phyloP scores from a whole-genome alignment of 2,113 vertebrate genomes.

The Holacanthus passer region DNA sequence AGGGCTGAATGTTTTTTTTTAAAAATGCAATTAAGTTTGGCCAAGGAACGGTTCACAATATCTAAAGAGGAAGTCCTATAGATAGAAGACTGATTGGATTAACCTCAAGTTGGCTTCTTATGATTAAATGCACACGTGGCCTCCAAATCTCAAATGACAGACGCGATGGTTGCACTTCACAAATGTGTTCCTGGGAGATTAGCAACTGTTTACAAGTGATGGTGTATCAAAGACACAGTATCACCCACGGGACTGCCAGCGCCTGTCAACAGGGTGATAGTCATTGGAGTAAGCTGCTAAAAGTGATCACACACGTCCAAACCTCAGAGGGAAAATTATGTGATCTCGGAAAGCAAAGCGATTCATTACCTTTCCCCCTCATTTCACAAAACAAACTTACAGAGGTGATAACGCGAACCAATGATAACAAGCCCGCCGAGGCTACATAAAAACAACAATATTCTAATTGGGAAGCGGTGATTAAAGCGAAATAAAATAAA shows the following conservation, averaged over 20 bases:
- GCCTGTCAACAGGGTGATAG: slow-evolving; percentile 57
- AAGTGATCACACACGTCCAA: slow-evolving; percentile 70
- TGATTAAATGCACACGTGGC: slow-evolving; percentile 37
- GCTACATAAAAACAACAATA: slow-evolving; percentile 60
- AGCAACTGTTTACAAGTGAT: slow-evolving; percentile 57
- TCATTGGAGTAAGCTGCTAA: slow-evolving; percentile 34
- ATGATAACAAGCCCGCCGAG: slow-evolving; percentile 70
- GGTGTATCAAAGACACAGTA: slow-evolving; percentile 54
- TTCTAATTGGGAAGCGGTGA: slow-evolving; percentile 70
- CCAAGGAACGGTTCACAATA: slow-evolving; percentile 13
- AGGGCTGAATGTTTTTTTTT: background rate
- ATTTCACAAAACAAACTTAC: slow-evolving; percentile 70
- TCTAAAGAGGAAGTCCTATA: slow-evolving; percentile 11
- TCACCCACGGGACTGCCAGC: slow-evolving; percentile 44
- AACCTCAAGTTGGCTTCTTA: slow-evolving; percentile 29
- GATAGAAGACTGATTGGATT: slow-evolving; percentile 25
- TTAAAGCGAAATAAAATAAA: slow-evolving; percentile 55
- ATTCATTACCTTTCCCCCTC: slow-evolving; percentile 69
- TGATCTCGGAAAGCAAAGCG: slow-evolving; percentile 64
- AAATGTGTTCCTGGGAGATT: slow-evolving; percentile 61
- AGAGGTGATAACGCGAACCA: slow-evolving; percentile 60
- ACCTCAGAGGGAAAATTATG: slow-evolving; percentile 69
- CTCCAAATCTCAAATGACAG: slow-evolving; percentile 43
- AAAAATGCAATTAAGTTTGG: slow-evolving; percentile 28
- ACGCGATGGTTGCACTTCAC: slow-evolving; percentile 47